phyloP scores from a whole-genome alignment of 2,797 vertebrate species.

The Melanogrammus aeglefinus region DNA sequence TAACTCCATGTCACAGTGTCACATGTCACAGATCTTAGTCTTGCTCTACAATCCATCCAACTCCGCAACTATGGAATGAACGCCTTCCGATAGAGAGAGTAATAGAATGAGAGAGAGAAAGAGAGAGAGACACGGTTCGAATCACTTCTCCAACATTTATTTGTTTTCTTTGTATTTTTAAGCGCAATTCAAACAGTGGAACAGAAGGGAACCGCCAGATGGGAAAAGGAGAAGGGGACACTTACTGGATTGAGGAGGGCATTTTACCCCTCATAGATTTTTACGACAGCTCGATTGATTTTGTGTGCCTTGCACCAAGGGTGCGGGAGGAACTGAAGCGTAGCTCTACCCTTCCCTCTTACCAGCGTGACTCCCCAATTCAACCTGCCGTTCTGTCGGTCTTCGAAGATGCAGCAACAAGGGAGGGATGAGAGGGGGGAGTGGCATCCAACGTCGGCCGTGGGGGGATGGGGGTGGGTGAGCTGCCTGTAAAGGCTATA shows the following conservation, averaged over 20 bases:
- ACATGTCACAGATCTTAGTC: too few species aligned
- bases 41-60: background rate
- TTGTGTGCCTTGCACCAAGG: conserved; percentile 38
- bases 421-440: conserved; percentile 8
- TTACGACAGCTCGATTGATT: conserved; percentile 58
- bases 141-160: background rate
- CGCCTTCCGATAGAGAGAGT: background rate
- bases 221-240: conserved; percentile 19
- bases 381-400: conserved; percentile 43
- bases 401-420: conserved; percentile 54
- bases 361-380: conserved; percentile 6
- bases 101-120: too few species aligned
- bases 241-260: conserved; percentile 28
- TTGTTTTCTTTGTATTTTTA: conserved; percentile 14
- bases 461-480: conserved; percentile 11
- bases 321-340: conserved; percentile 34
- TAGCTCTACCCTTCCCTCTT: conserved; percentile 26
- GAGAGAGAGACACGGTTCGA: background rate
- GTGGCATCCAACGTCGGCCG: background rate
- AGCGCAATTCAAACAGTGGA: conserved; percentile 21
- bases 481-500: conserved; percentile 64
- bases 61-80: background rate
- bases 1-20: background rate
- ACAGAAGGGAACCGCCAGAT: conserved; percentile 41
- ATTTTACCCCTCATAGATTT: conserved; percentile 54